Evolutionary conservation across 2,888 invertebrate genomes (phyloP), one percentile per base, ranked within the genome.

Genomic region (Neocrepidodera transversa): DNA sequence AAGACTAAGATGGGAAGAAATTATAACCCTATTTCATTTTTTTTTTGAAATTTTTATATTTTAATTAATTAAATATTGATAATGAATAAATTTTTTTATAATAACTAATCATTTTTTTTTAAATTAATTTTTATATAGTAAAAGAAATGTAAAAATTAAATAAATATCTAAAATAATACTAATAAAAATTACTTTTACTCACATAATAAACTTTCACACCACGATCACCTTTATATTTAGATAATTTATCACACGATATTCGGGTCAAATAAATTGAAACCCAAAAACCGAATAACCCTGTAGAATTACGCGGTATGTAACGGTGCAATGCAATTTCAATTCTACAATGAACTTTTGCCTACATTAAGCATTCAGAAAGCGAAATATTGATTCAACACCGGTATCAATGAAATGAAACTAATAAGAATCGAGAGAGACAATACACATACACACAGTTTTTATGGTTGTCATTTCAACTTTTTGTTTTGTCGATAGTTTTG

Each of bases 311-410:
- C n/a, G 6, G 4, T 2, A 10, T 8, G 8, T 47, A 28, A 48
- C 32, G 28, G 14, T 30, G 45, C 28, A 16, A 28, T 28, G 28
- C 5, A 28, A 28, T 6, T 28, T 10, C 28, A n/a, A n/a, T n/a
- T n/a, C n/a, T n/a, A 8, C 28, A 28, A 28, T 28, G 28, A 28
- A 14, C 11, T 13, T n/a, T n/a, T 35, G 14, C 35, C 14, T 35
- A 35, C 35, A 35, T n/a, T n/a, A n/a, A n/a, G n/a, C n/a, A n/a
- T 35, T 35, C 35, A 35, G 35, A 35, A 35, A 35, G 35, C 13
- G 4, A 35, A 13, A 35, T 35, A 35, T 35, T 35, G 35, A 35
- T 35, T 35, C 35, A 35, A 35, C 35, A 35, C 13, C 35, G 14
- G 13, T 10, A 35, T 35, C 35, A 35, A 35, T 35, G 35, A 35